Percentiles rank a stretch among this genome's conserved stretches.
phyloP scores from a whole-genome alignment of 2,888 invertebrate genomes.

The Tachina fera region DNA sequence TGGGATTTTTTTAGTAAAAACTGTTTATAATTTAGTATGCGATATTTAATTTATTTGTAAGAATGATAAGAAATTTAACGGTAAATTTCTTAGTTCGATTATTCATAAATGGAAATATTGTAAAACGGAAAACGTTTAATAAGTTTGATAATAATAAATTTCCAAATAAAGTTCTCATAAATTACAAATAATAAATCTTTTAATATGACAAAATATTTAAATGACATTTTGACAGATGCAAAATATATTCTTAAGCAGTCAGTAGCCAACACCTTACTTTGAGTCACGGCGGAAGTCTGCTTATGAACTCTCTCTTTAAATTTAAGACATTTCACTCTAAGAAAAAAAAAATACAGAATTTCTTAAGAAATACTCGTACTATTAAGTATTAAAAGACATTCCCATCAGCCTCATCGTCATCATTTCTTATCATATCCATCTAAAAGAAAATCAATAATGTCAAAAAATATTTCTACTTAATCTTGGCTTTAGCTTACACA shows the following conservation, averaged over 20 bases:
- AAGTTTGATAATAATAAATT: slow-evolving; percentile 8
- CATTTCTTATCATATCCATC: slow-evolving; percentile 61
- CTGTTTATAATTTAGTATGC: too few relatives aligned
- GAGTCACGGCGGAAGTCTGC: slow-evolving; percentile 8
- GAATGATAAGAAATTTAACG: too few relatives aligned
- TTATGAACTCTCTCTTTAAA: background rate
- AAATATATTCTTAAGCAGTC: slow-evolving; percentile 15
- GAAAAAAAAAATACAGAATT: slow-evolving; percentile 7
- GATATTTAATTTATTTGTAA: too few relatives aligned
- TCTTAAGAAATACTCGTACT: slow-evolving; percentile 25
- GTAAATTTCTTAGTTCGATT: too few relatives aligned
- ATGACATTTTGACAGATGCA: slow-evolving; percentile 48
- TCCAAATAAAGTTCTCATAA: slow-evolving; percentile 17
- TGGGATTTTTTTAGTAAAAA: too few relatives aligned
- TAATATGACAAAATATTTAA: slow-evolving; percentile 15
- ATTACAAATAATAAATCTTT: slow-evolving; percentile 11
- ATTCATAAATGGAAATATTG: too few relatives aligned
- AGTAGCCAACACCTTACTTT: slow-evolving; percentile 18
- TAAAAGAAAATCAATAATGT: slow-evolving; percentile 61
- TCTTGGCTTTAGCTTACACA: slow-evolving; percentile 11
- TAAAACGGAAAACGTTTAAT: background rate
- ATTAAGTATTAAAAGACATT: slow-evolving; percentile 23
- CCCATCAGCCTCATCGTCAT: slow-evolving; percentile 57
- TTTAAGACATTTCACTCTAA: slow-evolving; percentile 8
- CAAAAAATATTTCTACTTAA: slow-evolving; percentile 57